A percentile compares a stretch with the other conserved stretches of the same genome.
These are phyloP conservation scores for Acromyrmex heyeri DNA, from an alignment of 1,140 invertebrate species.

Conservation along the genomic window DNA sequence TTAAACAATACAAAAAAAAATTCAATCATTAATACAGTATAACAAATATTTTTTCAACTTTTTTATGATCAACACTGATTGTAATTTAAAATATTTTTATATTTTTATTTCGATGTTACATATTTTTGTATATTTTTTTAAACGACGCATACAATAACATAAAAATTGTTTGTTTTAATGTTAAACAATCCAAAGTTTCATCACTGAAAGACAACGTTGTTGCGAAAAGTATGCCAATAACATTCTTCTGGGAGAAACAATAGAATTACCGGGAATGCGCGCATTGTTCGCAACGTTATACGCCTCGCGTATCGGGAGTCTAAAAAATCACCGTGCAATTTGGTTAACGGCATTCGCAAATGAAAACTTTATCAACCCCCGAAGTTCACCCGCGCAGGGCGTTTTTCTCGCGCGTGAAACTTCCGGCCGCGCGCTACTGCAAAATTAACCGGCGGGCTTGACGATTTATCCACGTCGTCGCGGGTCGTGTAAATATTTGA, in stretches of 20 bases:
- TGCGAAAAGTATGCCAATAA: slow-evolving; percentile 29
- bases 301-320: slow-evolving; percentile 27
- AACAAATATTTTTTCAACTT: not conserved
- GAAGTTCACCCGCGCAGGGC: slow-evolving; percentile 14
- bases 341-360: slow-evolving; percentile 61
- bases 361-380: slow-evolving; percentile 58
- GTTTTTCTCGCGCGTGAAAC: slow-evolving; percentile 56
- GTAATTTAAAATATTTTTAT: not conserved
- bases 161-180: not conserved
- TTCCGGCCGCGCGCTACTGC: slow-evolving; percentile 54
- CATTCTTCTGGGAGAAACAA: slow-evolving; percentile 36
- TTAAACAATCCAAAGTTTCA: slow-evolving; percentile 6
- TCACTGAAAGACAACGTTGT: slow-evolving; percentile 12
- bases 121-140: not conserved
- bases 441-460: slow-evolving; percentile 53
- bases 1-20: slow-evolving; percentile 5
- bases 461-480: slow-evolving; percentile 65
- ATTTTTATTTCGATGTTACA: not conserved
- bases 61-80: not conserved
- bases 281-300: slow-evolving; percentile 45
- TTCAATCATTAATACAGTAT: not conserved
- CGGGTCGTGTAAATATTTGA: slow-evolving; percentile 62
- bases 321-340: slow-evolving; percentile 61
- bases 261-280: slow-evolving; percentile 27
- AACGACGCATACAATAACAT: not conserved